Base-by-base conservation (phyloP, 2,113 vertebrate species). In the Psettodes erumei region DNA sequence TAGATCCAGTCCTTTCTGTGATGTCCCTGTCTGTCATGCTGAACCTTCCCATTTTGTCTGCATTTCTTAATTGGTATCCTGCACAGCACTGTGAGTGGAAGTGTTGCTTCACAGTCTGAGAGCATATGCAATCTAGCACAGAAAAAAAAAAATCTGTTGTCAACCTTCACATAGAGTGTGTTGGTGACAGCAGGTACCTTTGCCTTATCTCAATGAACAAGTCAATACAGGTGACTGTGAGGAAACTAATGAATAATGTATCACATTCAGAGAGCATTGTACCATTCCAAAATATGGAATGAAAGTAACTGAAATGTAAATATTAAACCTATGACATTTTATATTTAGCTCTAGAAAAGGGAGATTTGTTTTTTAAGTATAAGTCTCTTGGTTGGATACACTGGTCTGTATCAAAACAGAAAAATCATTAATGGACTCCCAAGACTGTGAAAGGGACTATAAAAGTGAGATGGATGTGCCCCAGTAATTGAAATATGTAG, bases 401-500 rank as follows among this genome's bases (percentile, higher is more conserved):
- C 18, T 21, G 11, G 40, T 63, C 25, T 18, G 23, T 19, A 8
- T 25, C 30, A 53, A 63, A 70, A 28, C 48, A 78, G 38, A 74
- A 60, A 56, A 69, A 55, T 63, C 21, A 78, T 56, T 32, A 60
- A 64, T 55, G 54, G 51, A 67, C 47, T 37, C 23, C n/a, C 15
- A 25, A 19, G 37, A 27, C 50, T 84, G 53, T 53, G 60, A 69
- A 64, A 79, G 28, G 28, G 28, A 30, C 50, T 70, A 59, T 62
- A 60, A 71, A 75, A 71, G 38, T 32, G 43, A 60, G 53, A 80
- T 60, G 27, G 53, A n/a, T 50, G 19, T 30, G 37, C 12, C 30
- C 18, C n/a, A 21, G 53, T 81, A 59, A 77, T 71, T 74, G 67
- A 65, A 82, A 66, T 74, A 27, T 73, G 48, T 76, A 60, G 58